Conservation (phyloP, 2,113 vertebrate genomes). For the Balaeniceps rex region DNA sequence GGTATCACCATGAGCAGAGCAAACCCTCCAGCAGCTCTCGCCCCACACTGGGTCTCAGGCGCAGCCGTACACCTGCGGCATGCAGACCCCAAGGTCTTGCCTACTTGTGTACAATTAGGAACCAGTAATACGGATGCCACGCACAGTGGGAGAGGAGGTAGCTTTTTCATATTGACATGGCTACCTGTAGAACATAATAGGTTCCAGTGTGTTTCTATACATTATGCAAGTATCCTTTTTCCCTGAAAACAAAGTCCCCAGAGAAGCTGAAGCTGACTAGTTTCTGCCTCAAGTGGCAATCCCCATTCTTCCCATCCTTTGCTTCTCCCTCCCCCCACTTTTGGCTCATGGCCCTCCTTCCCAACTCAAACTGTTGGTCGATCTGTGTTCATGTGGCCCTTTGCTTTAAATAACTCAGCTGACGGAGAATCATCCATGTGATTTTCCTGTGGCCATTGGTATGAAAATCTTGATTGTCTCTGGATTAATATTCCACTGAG, state of each 20-base stretch:
- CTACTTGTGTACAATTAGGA: neutral
- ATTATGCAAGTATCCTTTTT: neutral
- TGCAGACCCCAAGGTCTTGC: neutral
- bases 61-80: neutral
- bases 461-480: neutral
- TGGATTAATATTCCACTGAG: neutral
- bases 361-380: neutral
- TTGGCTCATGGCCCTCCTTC: neutral
- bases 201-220: neutral
- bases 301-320: rapidly evolving
- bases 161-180: neutral
- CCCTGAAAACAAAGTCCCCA: neutral
- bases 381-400: neutral
- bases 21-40: neutral
- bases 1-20: rapidly evolving
- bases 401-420: neutral
- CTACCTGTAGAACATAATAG: neutral
- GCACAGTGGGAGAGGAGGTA: neutral
- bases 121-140: neutral
- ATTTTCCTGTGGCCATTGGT: neutral
- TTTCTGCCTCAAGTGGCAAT: neutral
- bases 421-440: neutral
- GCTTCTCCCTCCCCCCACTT: neutral
- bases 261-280: neutral
- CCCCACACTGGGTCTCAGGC: neutral